Percentiles rank a stretch among this genome's conserved stretches.
These are phyloP conservation scores for Orestias chungarensis DNA, from an alignment of 2,797 vertebrate species.

Conservation along the genomic window DNA sequence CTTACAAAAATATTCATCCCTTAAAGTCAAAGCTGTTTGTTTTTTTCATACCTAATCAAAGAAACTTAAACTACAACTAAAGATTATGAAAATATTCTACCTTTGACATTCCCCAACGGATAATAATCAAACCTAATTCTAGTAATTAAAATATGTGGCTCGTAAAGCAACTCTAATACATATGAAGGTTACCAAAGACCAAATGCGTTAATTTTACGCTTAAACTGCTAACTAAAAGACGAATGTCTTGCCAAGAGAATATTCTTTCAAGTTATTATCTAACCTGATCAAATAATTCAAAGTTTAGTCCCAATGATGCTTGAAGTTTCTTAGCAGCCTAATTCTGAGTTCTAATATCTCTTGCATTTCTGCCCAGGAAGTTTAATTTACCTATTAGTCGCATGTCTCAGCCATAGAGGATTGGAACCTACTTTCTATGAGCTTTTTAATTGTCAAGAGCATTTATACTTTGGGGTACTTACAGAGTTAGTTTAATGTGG, in stretches of 20 bases:
- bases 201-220: background rate
- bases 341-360: background rate
- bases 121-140: background rate
- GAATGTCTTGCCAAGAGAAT: background rate
- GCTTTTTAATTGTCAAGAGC: background rate
- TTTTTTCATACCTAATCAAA: background rate
- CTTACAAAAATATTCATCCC: background rate
- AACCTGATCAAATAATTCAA: background rate
- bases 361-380: background rate
- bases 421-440: too few relatives aligned
- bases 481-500: background rate
- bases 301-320: background rate
- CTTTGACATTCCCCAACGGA: background rate
- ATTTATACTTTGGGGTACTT: background rate
- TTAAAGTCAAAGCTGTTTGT: slow-evolving; percentile 24
- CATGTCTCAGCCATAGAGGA: background rate
- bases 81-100: background rate
- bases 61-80: background rate
- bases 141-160: too few relatives aligned
- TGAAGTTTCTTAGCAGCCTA: background rate
- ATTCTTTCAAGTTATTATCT: background rate
- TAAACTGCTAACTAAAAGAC: background rate
- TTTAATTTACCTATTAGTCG: background rate
- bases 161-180: background rate
- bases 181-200: background rate